Evolutionary conservation across 2,797 vertebrate genomes (phyloP), one percentile per base, ranked within the genome.

Genomic region (Lycodopsis pacificus): DNA sequence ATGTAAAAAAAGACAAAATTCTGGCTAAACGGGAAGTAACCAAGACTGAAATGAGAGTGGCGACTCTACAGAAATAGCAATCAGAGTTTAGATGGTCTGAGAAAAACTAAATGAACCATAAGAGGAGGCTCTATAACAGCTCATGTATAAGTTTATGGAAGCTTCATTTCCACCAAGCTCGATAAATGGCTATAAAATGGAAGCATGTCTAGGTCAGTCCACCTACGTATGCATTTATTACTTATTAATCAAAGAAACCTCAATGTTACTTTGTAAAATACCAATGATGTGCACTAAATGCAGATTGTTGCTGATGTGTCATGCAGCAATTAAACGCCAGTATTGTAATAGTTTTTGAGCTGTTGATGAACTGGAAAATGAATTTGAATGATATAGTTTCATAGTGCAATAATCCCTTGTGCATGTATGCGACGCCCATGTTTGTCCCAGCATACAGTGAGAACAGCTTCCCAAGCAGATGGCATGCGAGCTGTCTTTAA

Each of bases 401-500:
- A 36, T 34, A 7, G 57, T 36, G 17, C 63, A 38, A 38, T 80
- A 76, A 78, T 87, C 70, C 69, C 36, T 7, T 3, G 61, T 65
- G 74, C 49, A 64, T 82, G 61, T 77, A 56, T 82, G 67, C 49
- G 68, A 80, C 34, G 68, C 59, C 56, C 70, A 40, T 88, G 62
- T 84, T 80, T 85, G 76, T 80, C 66, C 73, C 77, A 36, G 54
- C 7, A 7, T 65, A 59, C 56, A 71, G 81, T 65, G 80, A 25
- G 32, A 83, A 74, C 77, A 84, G 82, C 71, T 84, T 85, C 58
- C 66, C 44, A 53, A 80, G 70, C 88, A 91, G 85, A 90, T 88
- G 86, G 84, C 76, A 22, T 13, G 56, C 42, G 4, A 51, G 72
- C 76, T 65, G 51, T 79, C 65, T 81, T 83, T 85, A 78, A 83